These are phyloP conservation scores for Rhegmatorhina hoffmannsi DNA, from an alignment of 2,113 vertebrate species.

Conservation along the genomic window DNA sequence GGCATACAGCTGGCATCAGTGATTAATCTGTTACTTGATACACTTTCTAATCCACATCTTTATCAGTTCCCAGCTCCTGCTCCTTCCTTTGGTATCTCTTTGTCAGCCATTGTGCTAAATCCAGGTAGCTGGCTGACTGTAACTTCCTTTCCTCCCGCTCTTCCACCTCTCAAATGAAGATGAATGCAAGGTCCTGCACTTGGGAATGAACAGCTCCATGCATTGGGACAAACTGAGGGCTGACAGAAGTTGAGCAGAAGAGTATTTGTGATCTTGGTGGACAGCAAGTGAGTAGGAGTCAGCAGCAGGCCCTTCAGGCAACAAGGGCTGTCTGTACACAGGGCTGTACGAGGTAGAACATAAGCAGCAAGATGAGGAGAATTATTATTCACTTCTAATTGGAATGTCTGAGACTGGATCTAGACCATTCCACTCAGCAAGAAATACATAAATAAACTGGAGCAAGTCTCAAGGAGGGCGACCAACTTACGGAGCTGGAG, in stretches of 20 bases:
- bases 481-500: not conserved
- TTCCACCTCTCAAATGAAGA: not conserved
- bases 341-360: not conserved
- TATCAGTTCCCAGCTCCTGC: not conserved
- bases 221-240: not conserved
- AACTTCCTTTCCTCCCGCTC: not conserved
- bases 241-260: not conserved
- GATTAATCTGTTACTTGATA: not conserved
- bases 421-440: not conserved
- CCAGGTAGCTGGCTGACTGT: not conserved
- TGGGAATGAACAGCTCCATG: not conserved
- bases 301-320: not conserved
- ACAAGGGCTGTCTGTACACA: not conserved
- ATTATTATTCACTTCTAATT: not conserved
- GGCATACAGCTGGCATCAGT: not conserved
- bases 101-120: not conserved
- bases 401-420: not conserved
- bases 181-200: not conserved
- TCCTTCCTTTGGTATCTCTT: not conserved
- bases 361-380: not conserved
- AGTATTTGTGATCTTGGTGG: not conserved
- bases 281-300: not conserved
- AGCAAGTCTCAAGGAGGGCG: not conserved
- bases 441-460: not conserved
- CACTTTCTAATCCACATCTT: not conserved